Conservation (phyloP, 2,888 invertebrate genomes). For the Lymantria monacha region DNA sequence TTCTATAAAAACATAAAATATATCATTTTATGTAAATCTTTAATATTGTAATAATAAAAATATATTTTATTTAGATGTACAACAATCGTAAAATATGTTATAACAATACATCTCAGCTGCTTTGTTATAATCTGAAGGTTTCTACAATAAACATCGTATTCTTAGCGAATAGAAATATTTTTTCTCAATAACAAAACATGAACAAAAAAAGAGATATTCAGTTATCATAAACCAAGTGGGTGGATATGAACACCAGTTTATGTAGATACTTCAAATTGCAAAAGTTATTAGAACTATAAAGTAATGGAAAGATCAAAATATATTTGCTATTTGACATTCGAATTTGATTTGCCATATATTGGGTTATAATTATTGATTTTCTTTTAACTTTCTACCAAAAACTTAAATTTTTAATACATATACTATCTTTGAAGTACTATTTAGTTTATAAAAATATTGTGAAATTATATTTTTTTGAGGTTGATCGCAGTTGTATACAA, state of each 20-base stretch:
- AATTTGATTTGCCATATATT: conserved; percentile 27
- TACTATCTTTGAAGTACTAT: no score
- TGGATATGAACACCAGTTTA: conserved; percentile 23
- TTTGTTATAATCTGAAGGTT: not conserved
- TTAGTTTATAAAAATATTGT: no score
- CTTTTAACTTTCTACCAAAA: not conserved
- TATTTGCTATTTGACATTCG: conserved; percentile 5
- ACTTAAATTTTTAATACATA: no score
- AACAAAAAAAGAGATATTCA: conserved; percentile 43
- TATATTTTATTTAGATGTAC: no score
- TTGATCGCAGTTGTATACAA: no score
- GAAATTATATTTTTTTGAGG: no score
- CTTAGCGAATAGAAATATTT: conserved; percentile 25
- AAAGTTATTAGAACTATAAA: conserved; percentile 10
- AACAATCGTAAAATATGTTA: not conserved
- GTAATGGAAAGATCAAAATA: conserved; percentile 8
- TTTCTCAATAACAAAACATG: conserved; percentile 44
- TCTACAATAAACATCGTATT: conserved; percentile 21
- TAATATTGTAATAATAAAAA: no score
- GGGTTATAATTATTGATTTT: conserved; percentile 20
- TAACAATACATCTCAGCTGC: not conserved
- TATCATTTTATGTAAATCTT: no score
- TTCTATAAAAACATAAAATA: no score
- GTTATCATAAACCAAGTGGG: conserved; percentile 43
- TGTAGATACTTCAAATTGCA: conserved; percentile 9